Conservation (phyloP, 1,140 invertebrate species). For the Linepithema humile region DNA sequence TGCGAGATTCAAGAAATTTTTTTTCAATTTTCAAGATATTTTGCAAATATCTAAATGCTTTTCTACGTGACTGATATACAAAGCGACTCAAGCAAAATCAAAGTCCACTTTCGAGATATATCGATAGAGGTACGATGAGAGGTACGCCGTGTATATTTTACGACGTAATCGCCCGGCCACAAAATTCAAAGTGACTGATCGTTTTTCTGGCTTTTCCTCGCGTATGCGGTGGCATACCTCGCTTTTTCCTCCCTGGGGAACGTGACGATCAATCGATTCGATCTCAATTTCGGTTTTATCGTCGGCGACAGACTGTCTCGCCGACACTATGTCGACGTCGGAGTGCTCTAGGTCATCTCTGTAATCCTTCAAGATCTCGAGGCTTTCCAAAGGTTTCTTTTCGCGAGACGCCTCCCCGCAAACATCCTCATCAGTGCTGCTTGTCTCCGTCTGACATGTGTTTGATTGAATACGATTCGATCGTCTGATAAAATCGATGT, state of each 20-base stretch:
- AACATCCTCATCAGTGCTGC: not conserved
- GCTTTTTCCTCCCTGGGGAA: not conserved
- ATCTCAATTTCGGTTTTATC: constrained; percentile 33
- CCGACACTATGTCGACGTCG: not conserved
- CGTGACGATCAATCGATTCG: constrained; percentile 7
- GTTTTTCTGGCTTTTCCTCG: not conserved
- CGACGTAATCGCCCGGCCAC: constrained; percentile 18
- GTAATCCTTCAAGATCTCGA: constrained; percentile 42
- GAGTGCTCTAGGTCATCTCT: not conserved
- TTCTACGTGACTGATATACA: not conserved
- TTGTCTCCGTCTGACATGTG: not conserved
- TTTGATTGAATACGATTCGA: constrained; percentile 31
- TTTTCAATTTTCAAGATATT: not conserved
- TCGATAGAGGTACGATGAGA: not conserved
- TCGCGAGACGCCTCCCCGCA: not conserved
- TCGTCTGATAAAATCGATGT: not conserved
- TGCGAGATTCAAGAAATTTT: not conserved
- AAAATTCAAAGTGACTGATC: constrained; percentile 50
- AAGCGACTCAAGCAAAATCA: not conserved
- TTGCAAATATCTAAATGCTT: not conserved
- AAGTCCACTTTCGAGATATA: not conserved
- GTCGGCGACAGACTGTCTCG: not conserved
- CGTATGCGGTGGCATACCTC: constrained; percentile 11
- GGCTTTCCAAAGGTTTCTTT: constrained; percentile 4
- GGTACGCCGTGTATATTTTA: not conserved